Evolutionary conservation across 2,888 invertebrate genomes (phyloP).

Genomic region (Drosophila demipolita): DNA sequence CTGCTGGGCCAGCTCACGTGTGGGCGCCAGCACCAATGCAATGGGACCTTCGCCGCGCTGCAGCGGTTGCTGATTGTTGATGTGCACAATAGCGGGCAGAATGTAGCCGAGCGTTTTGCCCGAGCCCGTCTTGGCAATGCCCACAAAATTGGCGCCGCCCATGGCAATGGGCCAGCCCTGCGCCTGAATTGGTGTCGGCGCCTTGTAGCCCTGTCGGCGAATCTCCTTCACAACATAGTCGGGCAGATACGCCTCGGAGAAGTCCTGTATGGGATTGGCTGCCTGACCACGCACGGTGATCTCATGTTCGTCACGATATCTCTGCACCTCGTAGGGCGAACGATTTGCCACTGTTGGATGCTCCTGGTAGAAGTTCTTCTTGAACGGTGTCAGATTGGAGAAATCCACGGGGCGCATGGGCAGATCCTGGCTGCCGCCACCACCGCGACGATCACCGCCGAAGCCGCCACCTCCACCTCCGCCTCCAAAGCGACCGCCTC

Average conservation of each 20-base stretch:
- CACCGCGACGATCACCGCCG: slow-evolving; percentile 83
- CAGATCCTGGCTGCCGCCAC: slow-evolving; percentile 88
- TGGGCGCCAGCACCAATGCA: slow-evolving; percentile 92
- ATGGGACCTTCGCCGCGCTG: slow-evolving; percentile 93
- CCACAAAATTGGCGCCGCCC: slow-evolving; percentile 93
- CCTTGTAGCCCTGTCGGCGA: slow-evolving; percentile 88
- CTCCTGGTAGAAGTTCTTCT: slow-evolving; percentile 93
- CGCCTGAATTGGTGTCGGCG: slow-evolving; percentile 94
- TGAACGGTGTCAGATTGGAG: slow-evolving; percentile 89
- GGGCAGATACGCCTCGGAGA: slow-evolving; percentile 92
- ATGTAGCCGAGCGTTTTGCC: slow-evolving; percentile 93
- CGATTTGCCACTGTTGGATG: slow-evolving; percentile 88
- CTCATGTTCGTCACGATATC: slow-evolving; percentile 89
- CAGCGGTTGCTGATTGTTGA: slow-evolving; percentile 92
- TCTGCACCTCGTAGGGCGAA: slow-evolving; percentile 90
- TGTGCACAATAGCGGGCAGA: slow-evolving; percentile 94
- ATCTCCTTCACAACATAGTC: slow-evolving; percentile 90
- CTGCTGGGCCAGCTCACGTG: slow-evolving; percentile 92
- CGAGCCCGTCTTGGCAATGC: slow-evolving; percentile 94
- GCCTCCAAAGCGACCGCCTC: slow-evolving; percentile 91
- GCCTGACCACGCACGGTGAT: slow-evolving; percentile 91
- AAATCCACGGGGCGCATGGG: slow-evolving; percentile 91
- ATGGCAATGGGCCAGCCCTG: slow-evolving; percentile 96
- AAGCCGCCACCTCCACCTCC: slow-evolving; percentile 89
- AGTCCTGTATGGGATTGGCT: slow-evolving; percentile 91